A percentile compares a stretch with the other conserved stretches of the same genome.
These are phyloP conservation scores for Platyscapa corneri DNA, from an alignment of 1,140 invertebrate species.

Conservation along the genomic window DNA sequence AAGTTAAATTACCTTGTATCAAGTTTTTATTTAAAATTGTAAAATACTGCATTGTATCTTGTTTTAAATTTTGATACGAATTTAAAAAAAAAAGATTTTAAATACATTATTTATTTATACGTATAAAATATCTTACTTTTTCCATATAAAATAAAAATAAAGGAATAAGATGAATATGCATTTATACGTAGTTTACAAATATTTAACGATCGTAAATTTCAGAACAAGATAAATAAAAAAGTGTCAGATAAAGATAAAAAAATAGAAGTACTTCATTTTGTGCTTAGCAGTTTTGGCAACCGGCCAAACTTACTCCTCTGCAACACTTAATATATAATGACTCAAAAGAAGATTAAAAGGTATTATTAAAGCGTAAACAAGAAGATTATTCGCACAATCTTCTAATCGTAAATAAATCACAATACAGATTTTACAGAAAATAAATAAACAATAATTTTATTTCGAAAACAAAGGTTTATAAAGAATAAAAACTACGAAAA, in stretches of 20 bases:
- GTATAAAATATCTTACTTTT: neutral
- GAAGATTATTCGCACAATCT: neutral
- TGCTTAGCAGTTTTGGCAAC: neutral
- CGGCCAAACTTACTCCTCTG: neutral
- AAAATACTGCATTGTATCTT: neutral
- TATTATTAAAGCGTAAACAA: neutral
- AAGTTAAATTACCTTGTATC: neutral
- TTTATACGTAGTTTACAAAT: too few relatives aligned
- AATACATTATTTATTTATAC: neutral
- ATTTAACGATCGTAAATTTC: neutral
- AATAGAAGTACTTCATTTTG: constrained; percentile 20
- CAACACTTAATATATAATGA: neutral
- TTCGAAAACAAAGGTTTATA: neutral
- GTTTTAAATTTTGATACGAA: too few relatives aligned
- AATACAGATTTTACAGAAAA: neutral
- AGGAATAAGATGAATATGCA: neutral
- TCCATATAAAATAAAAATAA: neutral
- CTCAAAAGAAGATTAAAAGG: constrained; percentile 10
- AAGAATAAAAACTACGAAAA: neutral
- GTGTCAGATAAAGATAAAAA: neutral
- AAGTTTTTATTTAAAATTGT: neutral
- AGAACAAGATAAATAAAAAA: neutral
- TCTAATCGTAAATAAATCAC: neutral
- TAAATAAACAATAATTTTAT: neutral
- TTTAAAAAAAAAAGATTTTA: too few relatives aligned